Evolutionary conservation across 2,113 vertebrate genomes (phyloP).

Genomic region (Oreochromis niloticus): DNA sequence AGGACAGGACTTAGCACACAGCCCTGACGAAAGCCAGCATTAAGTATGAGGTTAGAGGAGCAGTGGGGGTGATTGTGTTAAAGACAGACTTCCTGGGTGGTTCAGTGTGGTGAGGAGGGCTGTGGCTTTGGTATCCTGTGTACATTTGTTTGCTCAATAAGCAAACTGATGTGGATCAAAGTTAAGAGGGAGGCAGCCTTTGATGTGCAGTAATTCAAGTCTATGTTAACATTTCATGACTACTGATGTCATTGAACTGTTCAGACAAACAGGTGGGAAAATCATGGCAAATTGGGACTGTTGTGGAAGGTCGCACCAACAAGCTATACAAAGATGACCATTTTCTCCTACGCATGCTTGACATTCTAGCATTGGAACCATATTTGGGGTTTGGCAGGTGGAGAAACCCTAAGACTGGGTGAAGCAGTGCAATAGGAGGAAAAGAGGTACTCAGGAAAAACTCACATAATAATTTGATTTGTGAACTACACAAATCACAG

Average conservation of each 20-base stretch:
- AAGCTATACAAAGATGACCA: neutral
- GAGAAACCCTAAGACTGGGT: neutral
- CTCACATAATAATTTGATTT: neutral
- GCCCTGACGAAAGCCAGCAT: neutral
- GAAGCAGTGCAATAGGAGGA: neutral
- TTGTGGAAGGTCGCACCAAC: neutral
- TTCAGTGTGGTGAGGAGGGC: neutral
- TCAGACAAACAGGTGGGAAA: neutral
- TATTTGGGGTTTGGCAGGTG: neutral
- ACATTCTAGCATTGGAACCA: neutral
- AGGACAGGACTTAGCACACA: neutral
- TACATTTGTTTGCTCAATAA: neutral
- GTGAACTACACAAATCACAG: neutral
- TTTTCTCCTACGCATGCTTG: neutral
- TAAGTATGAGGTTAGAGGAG: neutral
- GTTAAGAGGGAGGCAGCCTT: neutral
- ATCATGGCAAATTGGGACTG: neutral
- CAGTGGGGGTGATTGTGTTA: neutral
- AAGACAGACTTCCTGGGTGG: neutral
- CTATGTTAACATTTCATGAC: neutral
- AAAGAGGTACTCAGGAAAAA: neutral
- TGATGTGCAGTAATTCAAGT: neutral
- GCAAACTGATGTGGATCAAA: neutral
- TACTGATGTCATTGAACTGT: neutral
- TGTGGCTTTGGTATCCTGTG: neutral